Base-by-base conservation (phyloP, 2,113 vertebrate species). In the Carlito syrichta region DNA sequence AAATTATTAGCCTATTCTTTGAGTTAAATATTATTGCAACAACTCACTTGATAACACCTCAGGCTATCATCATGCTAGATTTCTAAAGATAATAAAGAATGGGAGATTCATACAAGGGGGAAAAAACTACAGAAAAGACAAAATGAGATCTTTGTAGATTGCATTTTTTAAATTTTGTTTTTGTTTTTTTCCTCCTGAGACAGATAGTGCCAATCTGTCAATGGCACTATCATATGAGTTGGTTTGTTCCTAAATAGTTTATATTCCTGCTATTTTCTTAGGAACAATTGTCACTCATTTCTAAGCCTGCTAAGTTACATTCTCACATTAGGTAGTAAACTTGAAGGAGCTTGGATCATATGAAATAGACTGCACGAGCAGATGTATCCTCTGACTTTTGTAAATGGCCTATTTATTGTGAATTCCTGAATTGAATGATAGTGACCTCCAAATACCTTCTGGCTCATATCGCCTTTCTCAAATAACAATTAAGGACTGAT, bases 1-100 rank as follows among this genome's bases (percentile, higher is more conserved):
- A 95, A 85, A 94, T 97, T 94, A 94, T 96, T 66, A 95, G 74
- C 69, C 50, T 94, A 30, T 91, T 95, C 79, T 96, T 88, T 95
- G 82, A 95, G 68, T 93, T 95, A 91, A 96, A 89, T 62, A 94
- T 84, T 82, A 77, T 74, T 82, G 78, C 93, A 97, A 95, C 63
- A 86, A 89, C 48, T 69, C n/a, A 27, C 12, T 48, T 76, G 16
- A 74, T 95, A 74, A 66, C 22, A 68, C 93, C 82, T 86, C 62
- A 86, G 94, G 93, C 93, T 86, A 63, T 86, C 45, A 35, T 81
- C 32, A 1, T 79, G 50, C 82, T 92, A 86, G 50, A 71, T 93
- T 86, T 93, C 40, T 94, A 5, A 50, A 84, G 23, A 89, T 56
- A 82, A 58, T 92, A 83, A 50, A 76, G 45, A 62, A 54, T 86